phyloP scores from a whole-genome alignment of 2,888 invertebrate species.

The Dexiosoma caninum region DNA sequence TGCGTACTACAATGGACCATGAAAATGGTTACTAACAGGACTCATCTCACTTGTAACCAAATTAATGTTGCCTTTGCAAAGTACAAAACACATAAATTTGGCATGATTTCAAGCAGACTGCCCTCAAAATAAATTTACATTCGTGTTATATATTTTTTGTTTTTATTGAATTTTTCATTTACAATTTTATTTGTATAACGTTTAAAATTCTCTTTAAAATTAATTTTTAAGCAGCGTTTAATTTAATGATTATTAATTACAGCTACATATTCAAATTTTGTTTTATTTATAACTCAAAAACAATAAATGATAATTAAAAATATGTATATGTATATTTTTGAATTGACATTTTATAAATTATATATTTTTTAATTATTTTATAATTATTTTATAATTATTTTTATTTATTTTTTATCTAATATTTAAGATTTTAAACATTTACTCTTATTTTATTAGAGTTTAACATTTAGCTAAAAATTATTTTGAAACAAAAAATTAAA shows the following conservation, averaged over 20 bases:
- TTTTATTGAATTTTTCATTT: conserved; percentile 51
- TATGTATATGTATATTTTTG: conserved; percentile 44
- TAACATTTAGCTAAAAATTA: conserved; percentile 54
- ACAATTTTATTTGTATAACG: conserved; percentile 52
- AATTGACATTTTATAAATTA: conserved; percentile 55
- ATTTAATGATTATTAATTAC: conserved; percentile 26
- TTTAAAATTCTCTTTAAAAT: conserved; percentile 48
- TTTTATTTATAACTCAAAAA: conserved; percentile 38
- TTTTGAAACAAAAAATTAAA: conserved; percentile 4
- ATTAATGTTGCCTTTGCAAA: no score
- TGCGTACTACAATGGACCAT: no score
- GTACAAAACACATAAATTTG: background rate
- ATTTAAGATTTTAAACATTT: conserved; percentile 4
- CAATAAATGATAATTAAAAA: conserved; percentile 42
- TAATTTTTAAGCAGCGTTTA: conserved; percentile 40
- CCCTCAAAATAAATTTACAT: background rate
- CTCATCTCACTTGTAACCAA: no score
- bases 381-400: conserved; percentile 11
- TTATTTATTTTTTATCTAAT: conserved; percentile 29
- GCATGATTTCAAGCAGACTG: background rate
- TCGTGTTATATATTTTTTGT: conserved; percentile 13
- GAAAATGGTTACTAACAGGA: no score
- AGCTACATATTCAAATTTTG: conserved; percentile 22
- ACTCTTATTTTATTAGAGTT: conserved; percentile 2
- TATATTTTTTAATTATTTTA: conserved; percentile 15